A percentile compares a stretch with the other conserved stretches of the same genome.
phyloP scores from a whole-genome alignment of 1,140 invertebrate species.

The Scaptomyza pallida region DNA sequence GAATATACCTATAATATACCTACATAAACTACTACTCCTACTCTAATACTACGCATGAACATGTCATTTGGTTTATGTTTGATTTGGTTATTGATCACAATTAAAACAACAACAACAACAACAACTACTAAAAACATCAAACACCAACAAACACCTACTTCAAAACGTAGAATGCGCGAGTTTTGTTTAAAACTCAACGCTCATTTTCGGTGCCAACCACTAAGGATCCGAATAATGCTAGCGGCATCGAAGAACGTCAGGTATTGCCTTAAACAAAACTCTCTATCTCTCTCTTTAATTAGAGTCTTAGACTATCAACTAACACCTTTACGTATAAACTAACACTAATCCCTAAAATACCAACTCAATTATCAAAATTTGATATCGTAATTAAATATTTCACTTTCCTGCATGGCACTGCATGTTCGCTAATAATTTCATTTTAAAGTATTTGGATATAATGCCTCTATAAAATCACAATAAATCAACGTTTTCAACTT shows the following conservation, averaged over 20 bases:
- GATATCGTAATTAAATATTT: slow-evolving; percentile 5
- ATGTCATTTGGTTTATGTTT: slow-evolving; percentile 62
- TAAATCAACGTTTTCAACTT: slow-evolving; percentile 3
- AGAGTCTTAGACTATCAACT: slow-evolving; percentile 25
- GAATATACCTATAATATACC: slow-evolving; percentile 43
- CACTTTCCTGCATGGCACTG: slow-evolving; percentile 52
- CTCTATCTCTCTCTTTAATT: slow-evolving; percentile 14
- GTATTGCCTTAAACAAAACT: slow-evolving; percentile 62
- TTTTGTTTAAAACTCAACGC: slow-evolving; percentile 95
- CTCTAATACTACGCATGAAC: slow-evolving; percentile 68
- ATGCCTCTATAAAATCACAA: slow-evolving; percentile 12
- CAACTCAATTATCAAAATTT: slow-evolving; percentile 4
- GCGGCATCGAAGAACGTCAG: slow-evolving; percentile 85
- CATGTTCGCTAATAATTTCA: slow-evolving; percentile 33
- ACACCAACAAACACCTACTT: slow-evolving; percentile 47
- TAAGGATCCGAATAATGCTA: slow-evolving; percentile 87
- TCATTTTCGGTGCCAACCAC: slow-evolving; percentile 95
- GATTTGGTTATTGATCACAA: slow-evolving; percentile 54
- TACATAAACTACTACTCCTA: slow-evolving; percentile 38
- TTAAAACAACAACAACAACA: slow-evolving; percentile 42
- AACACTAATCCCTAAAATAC: slow-evolving; percentile 30
- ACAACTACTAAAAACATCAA: slow-evolving; percentile 45
- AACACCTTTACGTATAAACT: slow-evolving; percentile 22
- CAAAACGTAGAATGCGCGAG: slow-evolving; percentile 86
- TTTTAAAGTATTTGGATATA: slow-evolving; percentile 8